A percentile compares a stretch with the other conserved stretches of the same genome.
These are phyloP conservation scores for Conops quadrifasciatus DNA, from an alignment of 2,888 invertebrate species.

Conservation along the genomic window DNA sequence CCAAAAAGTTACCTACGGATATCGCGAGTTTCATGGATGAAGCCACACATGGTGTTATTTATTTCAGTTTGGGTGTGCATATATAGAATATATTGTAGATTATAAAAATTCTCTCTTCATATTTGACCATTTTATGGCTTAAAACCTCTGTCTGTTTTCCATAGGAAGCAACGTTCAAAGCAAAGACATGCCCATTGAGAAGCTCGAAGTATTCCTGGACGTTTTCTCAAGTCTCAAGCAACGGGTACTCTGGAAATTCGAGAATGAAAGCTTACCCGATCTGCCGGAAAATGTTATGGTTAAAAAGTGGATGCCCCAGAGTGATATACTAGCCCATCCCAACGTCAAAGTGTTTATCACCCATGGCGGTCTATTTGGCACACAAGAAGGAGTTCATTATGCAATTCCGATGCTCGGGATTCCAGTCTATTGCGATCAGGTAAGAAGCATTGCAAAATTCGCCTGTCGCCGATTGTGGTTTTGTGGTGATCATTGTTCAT, in stretches of 20 bases:
- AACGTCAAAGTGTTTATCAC: slow-evolving; percentile 66
- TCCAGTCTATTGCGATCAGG: slow-evolving; percentile 66
- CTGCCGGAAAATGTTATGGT: slow-evolving; percentile 65
- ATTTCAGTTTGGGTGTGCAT: slow-evolving; percentile 65
- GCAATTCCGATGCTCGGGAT: slow-evolving; percentile 66
- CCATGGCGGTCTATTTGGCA: slow-evolving; percentile 65
- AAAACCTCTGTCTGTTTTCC: too few species aligned
- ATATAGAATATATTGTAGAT: too few species aligned
- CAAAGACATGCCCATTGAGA: slow-evolving; percentile 63
- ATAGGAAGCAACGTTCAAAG: slow-evolving; percentile 66
- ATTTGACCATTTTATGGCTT: too few species aligned
- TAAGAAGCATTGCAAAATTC: slow-evolving; percentile 63
- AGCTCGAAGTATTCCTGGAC: slow-evolving; percentile 60
- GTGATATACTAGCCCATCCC: slow-evolving; percentile 66
- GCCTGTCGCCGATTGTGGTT: slow-evolving; percentile 29
- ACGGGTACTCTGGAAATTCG: slow-evolving; percentile 66
- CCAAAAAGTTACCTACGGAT: slow-evolving; percentile 58
- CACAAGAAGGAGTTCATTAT: slow-evolving; percentile 64
- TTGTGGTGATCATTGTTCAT: slow-evolving; percentile 46
- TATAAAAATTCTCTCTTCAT: too few species aligned
- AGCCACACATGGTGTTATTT: slow-evolving; percentile 66
- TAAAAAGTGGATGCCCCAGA: slow-evolving; percentile 68
- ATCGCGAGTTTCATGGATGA: slow-evolving; percentile 64
- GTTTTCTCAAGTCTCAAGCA: slow-evolving; percentile 63
- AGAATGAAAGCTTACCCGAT: slow-evolving; percentile 60